Conservation (phyloP, 1,140 invertebrate genomes). For the Ruditapes philippinarum region DNA sequence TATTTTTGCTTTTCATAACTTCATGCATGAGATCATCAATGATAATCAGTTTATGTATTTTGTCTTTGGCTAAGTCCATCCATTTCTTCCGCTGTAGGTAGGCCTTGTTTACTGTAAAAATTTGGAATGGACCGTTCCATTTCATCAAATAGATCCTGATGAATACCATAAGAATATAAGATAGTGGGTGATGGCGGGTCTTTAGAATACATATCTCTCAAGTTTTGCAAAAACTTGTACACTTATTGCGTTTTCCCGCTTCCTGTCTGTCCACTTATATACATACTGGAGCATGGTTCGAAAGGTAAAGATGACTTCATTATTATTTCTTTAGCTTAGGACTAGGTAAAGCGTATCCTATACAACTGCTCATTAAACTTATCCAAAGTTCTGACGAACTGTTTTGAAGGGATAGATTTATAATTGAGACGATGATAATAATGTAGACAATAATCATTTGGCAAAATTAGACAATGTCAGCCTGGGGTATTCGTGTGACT, state of each 20-base stretch:
- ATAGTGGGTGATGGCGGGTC: background rate
- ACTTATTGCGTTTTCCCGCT: conserved; percentile 15
- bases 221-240: background rate
- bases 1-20: too few relatives aligned
- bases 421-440: background rate
- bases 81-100: background rate
- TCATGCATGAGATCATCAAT: background rate
- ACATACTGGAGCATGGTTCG: conserved; percentile 19
- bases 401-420: too few relatives aligned
- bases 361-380: too few relatives aligned
- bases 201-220: background rate
- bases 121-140: background rate
- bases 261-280: background rate
- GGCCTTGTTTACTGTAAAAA: background rate
- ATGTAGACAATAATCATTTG: background rate
- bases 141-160: conserved; percentile 3
- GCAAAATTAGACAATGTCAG: background rate
- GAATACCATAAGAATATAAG: conserved; percentile 5
- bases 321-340: conserved; percentile 9
- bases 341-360: conserved; percentile 7
- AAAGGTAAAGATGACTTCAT: background rate
- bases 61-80: background rate
- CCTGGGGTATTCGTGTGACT: background rate
- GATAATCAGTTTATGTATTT: background rate
- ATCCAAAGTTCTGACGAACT: too few relatives aligned